A percentile compares a stretch with the other conserved stretches of the same genome.
Evolutionary conservation across 2,113 vertebrate genomes (phyloP).

Genomic region (Melospiza melodia): DNA sequence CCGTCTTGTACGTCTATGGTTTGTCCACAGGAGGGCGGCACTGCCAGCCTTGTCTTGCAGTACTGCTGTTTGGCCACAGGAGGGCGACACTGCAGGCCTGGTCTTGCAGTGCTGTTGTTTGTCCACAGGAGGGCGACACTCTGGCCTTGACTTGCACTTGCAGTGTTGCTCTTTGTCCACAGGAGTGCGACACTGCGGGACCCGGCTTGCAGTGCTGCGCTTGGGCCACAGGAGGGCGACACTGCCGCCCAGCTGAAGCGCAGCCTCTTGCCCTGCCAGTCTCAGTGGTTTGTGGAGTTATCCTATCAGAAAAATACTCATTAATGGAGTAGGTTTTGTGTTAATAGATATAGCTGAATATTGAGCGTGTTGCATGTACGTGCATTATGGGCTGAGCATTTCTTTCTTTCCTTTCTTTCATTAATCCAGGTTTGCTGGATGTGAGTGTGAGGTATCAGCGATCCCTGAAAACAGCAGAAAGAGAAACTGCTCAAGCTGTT

Average conservation of each 20-base stretch:
- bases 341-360: not conserved
- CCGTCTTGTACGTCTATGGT: too few relatives aligned
- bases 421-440: constrained; percentile 83
- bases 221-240: too few relatives aligned
- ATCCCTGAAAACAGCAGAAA: constrained; percentile 55
- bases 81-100: too few relatives aligned
- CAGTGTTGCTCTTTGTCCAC: too few relatives aligned
- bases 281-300: not conserved
- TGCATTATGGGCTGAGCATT: not conserved
- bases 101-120: too few relatives aligned
- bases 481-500: constrained; percentile 67
- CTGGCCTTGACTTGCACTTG: too few relatives aligned
- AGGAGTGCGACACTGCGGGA: too few relatives aligned
- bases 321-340: not conserved
- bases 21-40: too few relatives aligned
- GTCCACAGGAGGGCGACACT: too few relatives aligned
- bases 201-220: too few relatives aligned
- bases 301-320: not conserved
- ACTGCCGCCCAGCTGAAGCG: not conserved
- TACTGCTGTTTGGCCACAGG: too few relatives aligned
- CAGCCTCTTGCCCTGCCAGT: fast-evolving
- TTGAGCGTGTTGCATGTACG: not conserved
- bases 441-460: constrained; percentile 85
- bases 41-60: too few relatives aligned
- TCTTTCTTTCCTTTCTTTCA: not conserved